These are phyloP conservation scores for Machimus atricapillus DNA, from an alignment of 2,888 invertebrate genomes.

Conservation along the genomic window DNA sequence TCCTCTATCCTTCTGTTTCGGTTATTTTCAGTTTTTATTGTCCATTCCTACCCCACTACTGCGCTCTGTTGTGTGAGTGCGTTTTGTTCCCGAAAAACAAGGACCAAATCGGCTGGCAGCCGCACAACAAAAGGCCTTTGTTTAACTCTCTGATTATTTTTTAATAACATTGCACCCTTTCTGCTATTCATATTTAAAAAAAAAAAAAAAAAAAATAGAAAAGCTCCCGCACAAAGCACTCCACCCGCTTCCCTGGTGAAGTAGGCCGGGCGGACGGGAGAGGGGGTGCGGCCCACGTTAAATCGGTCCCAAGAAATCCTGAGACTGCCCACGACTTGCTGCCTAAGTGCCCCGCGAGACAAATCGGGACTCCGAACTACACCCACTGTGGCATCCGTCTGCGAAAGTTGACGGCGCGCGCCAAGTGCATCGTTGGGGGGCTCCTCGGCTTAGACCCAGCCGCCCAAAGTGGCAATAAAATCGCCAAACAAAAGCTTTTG, in stretches of 20 bases:
- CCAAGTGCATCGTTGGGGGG: neutral
- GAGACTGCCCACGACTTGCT: neutral
- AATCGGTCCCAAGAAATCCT: neutral
- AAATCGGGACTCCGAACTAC: neutral
- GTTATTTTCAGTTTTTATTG: slow-evolving; percentile 37
- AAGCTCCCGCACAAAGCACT: slow-evolving; percentile 17
- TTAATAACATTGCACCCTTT: slow-evolving; percentile 37
- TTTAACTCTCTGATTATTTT: slow-evolving; percentile 39
- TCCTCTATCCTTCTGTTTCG: slow-evolving; percentile 26
- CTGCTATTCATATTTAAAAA: slow-evolving; percentile 4
- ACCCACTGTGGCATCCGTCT: neutral
- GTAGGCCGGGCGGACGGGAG: neutral
- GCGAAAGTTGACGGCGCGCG: neutral
- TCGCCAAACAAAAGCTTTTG: neutral
- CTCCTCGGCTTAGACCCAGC: neutral
- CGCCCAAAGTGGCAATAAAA: neutral
- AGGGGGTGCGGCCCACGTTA: neutral
- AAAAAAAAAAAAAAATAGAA: slow-evolving; percentile 19
- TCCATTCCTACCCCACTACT: slow-evolving; percentile 19
- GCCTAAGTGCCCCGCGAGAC: neutral
- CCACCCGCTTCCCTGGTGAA: neutral
- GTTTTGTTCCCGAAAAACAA: slow-evolving; percentile 18
- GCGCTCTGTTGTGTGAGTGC: neutral
- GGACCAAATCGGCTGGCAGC: slow-evolving; percentile 37
- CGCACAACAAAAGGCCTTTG: slow-evolving; percentile 29